Base-by-base conservation (phyloP, 2,113 vertebrate genomes). In the Pogona vitticeps region DNA sequence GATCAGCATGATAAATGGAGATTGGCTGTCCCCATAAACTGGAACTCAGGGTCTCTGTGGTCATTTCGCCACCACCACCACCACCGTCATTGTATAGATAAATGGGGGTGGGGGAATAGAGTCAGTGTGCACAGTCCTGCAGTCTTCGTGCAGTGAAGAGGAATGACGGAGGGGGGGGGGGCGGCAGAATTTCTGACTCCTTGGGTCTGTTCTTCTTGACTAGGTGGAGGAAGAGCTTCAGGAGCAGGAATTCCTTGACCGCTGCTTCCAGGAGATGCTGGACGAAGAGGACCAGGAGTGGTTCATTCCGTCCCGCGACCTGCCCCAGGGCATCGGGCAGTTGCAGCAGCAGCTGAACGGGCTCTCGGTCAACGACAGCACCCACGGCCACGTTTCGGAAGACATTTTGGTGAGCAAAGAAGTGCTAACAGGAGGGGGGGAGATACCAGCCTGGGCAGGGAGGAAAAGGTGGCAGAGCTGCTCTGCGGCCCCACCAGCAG, bases 201-300 rank as follows among this genome's bases (percentile, higher is more conserved):
- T 0, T 0, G 17, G 6, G 17, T 5, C 78, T 52, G 20, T 0
- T n/a, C 2, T 86, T 40, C 13, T 14, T 15, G 88, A 33, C 61
- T 95, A 99, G 98, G 98, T 99, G 92, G 98, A 99, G 83, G 98
- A 99, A 93, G 98, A 99, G 93, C 97, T 99, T 58, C 95, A 98
- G 96, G 98, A 99, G 93, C 98, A 99, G 94, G 98, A 99, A 80
- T 99, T 99, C 91, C 94, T 99, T 15, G 98, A 99, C 89, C 98
- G 98, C 77, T 99, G 98, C 94, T 98, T 99, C 96, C 98, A 99
- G 95, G 98, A 99, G 96, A 99, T 99, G 98, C 94, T 99, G 94
- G 98, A 99, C 76, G 98, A 99, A 86, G 98, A 99, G 86, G 98
- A 99, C 90, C 97, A 97, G 96, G 98, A 99, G 81, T 99, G 98